phyloP scores from a whole-genome alignment of 92 coral and sea anemone genomes.

The Anthopleura xanthogrammica region DNA sequence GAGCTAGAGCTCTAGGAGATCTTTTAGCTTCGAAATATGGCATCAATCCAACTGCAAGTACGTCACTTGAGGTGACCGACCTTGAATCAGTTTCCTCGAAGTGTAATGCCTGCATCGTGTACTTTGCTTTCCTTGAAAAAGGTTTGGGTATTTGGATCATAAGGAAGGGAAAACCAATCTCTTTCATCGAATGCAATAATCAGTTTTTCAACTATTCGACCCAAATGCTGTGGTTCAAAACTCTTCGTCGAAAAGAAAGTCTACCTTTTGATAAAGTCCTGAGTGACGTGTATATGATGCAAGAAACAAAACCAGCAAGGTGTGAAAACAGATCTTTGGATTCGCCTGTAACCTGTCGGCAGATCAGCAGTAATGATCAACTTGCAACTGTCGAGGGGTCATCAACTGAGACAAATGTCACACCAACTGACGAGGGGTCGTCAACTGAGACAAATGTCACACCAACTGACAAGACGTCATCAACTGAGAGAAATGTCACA shows the following conservation, averaged over 20 bases:
- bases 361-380: neutral
- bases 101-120: neutral
- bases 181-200: neutral
- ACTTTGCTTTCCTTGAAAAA: neutral
- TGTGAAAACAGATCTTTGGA: neutral
- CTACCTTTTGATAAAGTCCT: neutral
- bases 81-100: neutral
- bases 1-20: neutral
- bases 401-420: too few species aligned
- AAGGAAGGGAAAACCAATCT: neutral
- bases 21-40: constrained; percentile 3
- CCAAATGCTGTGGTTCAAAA: neutral
- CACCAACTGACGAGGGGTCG: neutral
- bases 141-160: neutral
- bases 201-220: neutral
- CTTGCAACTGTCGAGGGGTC: neutral
- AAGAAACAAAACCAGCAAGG: neutral
- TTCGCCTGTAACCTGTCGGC: neutral
- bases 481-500: neutral
- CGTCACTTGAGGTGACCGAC: neutral
- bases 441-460: neutral
- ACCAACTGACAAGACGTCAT: neutral
- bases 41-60: neutral
- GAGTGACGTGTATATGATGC: neutral
- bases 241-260: neutral